phyloP scores from a whole-genome alignment of 2,797 vertebrate species.

The Mastacembelus armatus region DNA sequence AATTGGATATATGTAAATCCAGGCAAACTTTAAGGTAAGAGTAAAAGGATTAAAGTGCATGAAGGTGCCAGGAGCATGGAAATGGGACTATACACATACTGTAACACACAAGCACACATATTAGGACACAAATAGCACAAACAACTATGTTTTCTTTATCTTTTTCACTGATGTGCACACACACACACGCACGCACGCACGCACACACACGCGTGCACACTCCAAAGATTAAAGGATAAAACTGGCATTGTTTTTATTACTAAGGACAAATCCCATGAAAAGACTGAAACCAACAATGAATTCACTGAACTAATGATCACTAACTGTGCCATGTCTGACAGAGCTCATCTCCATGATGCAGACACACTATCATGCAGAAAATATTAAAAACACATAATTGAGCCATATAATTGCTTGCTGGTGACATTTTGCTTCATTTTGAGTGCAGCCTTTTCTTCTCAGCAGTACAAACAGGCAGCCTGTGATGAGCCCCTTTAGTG shows the following conservation, averaged over 20 bases:
- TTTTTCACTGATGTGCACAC: conserved; percentile 4
- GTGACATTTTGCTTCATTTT: conserved; percentile 2
- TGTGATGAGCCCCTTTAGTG: background rate
- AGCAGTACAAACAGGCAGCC: background rate
- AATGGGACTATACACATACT: conserved; percentile 16
- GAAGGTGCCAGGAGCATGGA: conserved; percentile 43
- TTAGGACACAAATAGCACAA: conserved; percentile 7
- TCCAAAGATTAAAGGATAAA: conserved; percentile 48
- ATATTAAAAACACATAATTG: conserved; percentile 18
- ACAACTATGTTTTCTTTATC: conserved; percentile 25
- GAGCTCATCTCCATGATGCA: background rate
- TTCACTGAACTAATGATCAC: conserved; percentile 11
- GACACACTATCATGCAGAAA: background rate
- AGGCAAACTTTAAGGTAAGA: conserved; percentile 61
- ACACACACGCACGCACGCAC: too few species aligned
- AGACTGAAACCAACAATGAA: conserved; percentile 25
- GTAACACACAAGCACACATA: conserved; percentile 9
- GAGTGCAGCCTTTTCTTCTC: conserved; percentile 7
- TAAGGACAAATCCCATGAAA: conserved; percentile 43
- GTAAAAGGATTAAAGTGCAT: conserved; percentile 72
- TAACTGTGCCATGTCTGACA: conserved; percentile 1
- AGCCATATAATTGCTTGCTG: background rate
- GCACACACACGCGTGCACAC: too few species aligned
- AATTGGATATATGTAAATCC: conserved; percentile 83
- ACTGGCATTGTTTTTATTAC: conserved; percentile 48